Conservation (phyloP, 1,140 invertebrate species). For the Brachionus manjavacas region DNA sequence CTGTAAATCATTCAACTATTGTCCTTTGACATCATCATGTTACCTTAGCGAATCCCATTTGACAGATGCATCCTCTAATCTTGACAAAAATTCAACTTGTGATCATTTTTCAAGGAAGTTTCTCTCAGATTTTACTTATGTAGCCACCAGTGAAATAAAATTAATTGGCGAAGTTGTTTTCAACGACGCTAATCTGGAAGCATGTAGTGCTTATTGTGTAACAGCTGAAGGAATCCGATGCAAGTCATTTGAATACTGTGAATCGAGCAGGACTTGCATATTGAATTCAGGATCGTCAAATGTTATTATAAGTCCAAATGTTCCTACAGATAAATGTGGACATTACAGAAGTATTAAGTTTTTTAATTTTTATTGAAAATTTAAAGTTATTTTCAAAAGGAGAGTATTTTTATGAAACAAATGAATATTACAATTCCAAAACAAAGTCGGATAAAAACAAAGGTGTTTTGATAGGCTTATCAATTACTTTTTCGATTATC, state of each 20-base stretch:
- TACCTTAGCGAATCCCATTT: slow-evolving; percentile 7
- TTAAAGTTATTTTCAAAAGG: neutral
- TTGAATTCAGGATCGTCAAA: neutral
- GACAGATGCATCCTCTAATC: neutral
- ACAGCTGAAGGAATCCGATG: neutral
- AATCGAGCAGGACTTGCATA: slow-evolving; percentile 15
- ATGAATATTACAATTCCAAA: slow-evolving; percentile 22
- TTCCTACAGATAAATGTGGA: slow-evolving; percentile 2
- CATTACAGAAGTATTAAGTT: slow-evolving; percentile 22
- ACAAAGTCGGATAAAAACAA: neutral
- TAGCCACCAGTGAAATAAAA: neutral
- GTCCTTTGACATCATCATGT: neutral
- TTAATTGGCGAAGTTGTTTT: slow-evolving; percentile 5
- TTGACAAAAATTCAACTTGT: neutral
- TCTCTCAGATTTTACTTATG: slow-evolving; percentile 32
- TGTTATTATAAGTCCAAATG: neutral
- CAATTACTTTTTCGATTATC: neutral
- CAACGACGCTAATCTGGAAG: neutral
- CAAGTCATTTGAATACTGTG: slow-evolving; percentile 23
- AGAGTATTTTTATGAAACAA: slow-evolving; percentile 41
- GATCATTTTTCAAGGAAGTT: slow-evolving; percentile 26
- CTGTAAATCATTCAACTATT: slow-evolving; percentile 38
- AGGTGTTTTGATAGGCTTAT: neutral
- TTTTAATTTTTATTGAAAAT: slow-evolving; percentile 1
- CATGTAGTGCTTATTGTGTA: slow-evolving; percentile 16